Conservation (phyloP, 2,113 vertebrate genomes). For the Oncorhynchus masou region DNA sequence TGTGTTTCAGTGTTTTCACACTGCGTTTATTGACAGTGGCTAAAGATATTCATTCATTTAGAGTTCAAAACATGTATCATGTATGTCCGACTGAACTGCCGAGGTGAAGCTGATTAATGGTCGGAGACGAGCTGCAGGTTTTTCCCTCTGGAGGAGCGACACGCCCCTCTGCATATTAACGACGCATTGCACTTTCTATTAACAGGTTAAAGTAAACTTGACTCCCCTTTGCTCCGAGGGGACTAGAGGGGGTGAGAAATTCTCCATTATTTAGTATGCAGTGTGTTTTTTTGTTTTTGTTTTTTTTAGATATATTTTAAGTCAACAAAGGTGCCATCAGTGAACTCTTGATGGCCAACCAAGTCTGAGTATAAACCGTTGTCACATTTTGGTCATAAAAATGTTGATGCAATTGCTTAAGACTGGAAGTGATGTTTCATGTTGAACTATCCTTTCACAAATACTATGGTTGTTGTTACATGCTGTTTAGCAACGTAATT, state of each 20-base stretch:
- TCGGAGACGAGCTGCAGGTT: constrained; percentile 95
- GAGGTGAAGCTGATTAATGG: constrained; percentile 99
- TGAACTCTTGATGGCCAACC: constrained; percentile 82
- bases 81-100: constrained; percentile 95
- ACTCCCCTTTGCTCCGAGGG: constrained; percentile 97
- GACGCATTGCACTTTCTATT: constrained; percentile 99
- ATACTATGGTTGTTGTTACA: constrained; percentile 61
- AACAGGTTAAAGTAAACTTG: constrained; percentile 94
- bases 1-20: constrained; percentile 41
- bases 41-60: constrained; percentile 99
- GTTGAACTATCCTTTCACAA: constrained; percentile 68
- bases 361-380: constrained; percentile 75
- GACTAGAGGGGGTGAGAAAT: constrained; percentile 88
- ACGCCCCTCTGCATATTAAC: constrained; percentile 98
- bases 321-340: constrained; percentile 87
- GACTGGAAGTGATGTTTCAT: constrained; percentile 65
- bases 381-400: constrained; percentile 72
- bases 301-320: constrained; percentile 60
- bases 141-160: constrained; percentile 93
- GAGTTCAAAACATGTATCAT: constrained; percentile 99
- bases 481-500: constrained; percentile 47
- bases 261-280: constrained; percentile 98
- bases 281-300: constrained; percentile 58
- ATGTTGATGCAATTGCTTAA: constrained; percentile 68
- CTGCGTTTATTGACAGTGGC: constrained; percentile 91